Conservation (phyloP, 2,888 invertebrate genomes). For the Allophyes oxyacanthae region DNA sequence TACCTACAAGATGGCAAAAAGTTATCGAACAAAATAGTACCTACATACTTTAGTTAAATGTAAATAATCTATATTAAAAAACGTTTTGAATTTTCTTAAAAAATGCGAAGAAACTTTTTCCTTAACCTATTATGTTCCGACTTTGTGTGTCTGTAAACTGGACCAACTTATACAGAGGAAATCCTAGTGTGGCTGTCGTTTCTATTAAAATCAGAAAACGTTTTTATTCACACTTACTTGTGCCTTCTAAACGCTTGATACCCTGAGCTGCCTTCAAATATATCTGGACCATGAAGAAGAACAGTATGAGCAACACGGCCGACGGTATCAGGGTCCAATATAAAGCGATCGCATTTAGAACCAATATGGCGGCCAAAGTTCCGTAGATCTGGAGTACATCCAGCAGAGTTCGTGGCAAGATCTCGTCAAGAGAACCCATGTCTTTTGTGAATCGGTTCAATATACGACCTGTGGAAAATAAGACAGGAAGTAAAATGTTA, state of each 20-base stretch:
- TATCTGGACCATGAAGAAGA: constrained; percentile 89
- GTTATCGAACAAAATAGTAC: no score
- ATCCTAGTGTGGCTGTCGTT: no score
- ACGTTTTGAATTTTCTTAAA: no score
- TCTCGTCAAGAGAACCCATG: constrained; percentile 94
- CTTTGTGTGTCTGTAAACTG: no score
- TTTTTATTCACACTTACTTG: constrained; percentile 81
- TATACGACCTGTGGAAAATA: constrained; percentile 90
- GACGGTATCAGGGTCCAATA: constrained; percentile 90
- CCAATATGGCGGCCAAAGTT: constrained; percentile 87
- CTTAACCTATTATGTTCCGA: no score
- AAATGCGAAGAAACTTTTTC: no score
- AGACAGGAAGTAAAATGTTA: no score
- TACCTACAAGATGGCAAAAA: no score
- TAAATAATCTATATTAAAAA: no score
- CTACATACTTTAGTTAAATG: no score
- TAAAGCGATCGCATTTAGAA: constrained; percentile 90
- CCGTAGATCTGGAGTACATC: constrained; percentile 90
- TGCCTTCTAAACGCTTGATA: constrained; percentile 91
- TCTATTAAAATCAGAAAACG: no score
- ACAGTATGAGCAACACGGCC: constrained; percentile 87
- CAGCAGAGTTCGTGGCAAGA: constrained; percentile 91
- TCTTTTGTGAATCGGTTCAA: constrained; percentile 95
- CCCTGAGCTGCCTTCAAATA: constrained; percentile 92
- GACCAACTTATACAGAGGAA: no score